phyloP scores from a whole-genome alignment of 2,888 invertebrate species.

The Nebria salina region DNA sequence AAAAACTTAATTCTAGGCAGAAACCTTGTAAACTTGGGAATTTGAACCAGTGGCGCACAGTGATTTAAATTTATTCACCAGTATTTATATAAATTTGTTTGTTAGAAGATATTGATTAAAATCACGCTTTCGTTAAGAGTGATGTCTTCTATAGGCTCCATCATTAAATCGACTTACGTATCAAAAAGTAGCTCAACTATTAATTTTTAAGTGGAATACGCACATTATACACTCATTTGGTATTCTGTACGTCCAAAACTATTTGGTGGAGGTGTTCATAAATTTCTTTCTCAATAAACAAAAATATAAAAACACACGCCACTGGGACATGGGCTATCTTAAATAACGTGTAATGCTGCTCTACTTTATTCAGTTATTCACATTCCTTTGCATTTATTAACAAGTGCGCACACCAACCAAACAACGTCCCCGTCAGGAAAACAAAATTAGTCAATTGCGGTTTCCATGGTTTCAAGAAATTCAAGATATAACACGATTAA shows the following conservation, averaged over 20 bases:
- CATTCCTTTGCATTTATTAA: neutral
- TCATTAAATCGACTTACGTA: too few species aligned
- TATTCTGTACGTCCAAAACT: neutral
- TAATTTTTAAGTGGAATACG: too few species aligned
- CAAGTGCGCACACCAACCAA: neutral
- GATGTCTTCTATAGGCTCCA: too few species aligned
- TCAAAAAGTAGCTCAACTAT: too few species aligned
- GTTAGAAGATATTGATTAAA: too few species aligned
- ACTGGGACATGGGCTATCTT: neutral
- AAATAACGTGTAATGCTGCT: neutral
- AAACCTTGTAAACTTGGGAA: neutral
- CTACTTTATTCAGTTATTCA: neutral
- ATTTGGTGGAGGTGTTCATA: neutral
- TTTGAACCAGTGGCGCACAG: neutral
- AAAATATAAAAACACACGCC: neutral
- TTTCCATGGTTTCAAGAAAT: conserved; percentile 37
- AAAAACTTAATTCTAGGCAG: neutral
- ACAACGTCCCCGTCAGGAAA: neutral
- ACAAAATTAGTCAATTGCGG: conserved; percentile 30
- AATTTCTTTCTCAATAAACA: neutral
- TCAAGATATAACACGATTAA: conserved; percentile 32
- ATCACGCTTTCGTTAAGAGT: too few species aligned
- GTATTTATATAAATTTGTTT: too few species aligned
- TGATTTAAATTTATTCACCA: neutral
- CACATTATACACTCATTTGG: too few species aligned